Percentiles rank a stretch among this genome's conserved stretches.
phyloP scores from a whole-genome alignment of 2,797 vertebrate genomes.

The Leptodactylus fallax region DNA sequence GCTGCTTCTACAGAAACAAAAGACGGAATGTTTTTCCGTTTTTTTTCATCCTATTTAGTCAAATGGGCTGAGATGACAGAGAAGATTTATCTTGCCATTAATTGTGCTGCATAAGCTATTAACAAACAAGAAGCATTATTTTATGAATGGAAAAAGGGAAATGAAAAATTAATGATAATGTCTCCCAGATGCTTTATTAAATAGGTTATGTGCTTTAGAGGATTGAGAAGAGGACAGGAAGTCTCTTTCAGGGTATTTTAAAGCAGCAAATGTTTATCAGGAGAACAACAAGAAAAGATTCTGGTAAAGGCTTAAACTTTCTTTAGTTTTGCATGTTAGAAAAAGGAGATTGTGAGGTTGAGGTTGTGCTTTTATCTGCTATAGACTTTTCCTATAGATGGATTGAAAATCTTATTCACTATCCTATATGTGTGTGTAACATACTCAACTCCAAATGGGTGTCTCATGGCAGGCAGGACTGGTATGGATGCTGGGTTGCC shows the following conservation, averaged over 20 bases:
- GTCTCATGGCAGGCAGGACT: too few species aligned
- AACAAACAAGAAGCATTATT: slow-evolving; percentile 64
- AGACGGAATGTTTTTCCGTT: slow-evolving; percentile 30
- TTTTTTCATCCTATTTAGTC: slow-evolving; percentile 49
- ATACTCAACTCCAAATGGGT: background rate
- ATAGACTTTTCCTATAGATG: background rate
- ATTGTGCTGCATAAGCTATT: slow-evolving; percentile 64
- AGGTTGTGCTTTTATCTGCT: too few species aligned
- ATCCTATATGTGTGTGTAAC: background rate
- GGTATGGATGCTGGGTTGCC: too few species aligned
- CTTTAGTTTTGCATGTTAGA: background rate
- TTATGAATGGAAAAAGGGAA: slow-evolving; percentile 64
- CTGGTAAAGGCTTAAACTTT: slow-evolving; percentile 43
- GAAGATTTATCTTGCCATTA: slow-evolving; percentile 64
- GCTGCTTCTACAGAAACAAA: slow-evolving; percentile 30
- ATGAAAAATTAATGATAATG: slow-evolving; percentile 65
- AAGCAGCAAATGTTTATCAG: slow-evolving; percentile 43
- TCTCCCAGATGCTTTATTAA: slow-evolving; percentile 61
- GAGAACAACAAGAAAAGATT: slow-evolving; percentile 29
- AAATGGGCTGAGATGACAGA: slow-evolving; percentile 57
- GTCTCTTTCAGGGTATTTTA: slow-evolving; percentile 51
- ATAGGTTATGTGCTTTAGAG: slow-evolving; percentile 63
- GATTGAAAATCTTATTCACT: too few species aligned
- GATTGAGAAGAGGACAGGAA: slow-evolving; percentile 59
- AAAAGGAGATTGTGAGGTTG: background rate